These are phyloP conservation scores for Delia radicum DNA, from an alignment of 1,140 invertebrate species.

Conservation along the genomic window DNA sequence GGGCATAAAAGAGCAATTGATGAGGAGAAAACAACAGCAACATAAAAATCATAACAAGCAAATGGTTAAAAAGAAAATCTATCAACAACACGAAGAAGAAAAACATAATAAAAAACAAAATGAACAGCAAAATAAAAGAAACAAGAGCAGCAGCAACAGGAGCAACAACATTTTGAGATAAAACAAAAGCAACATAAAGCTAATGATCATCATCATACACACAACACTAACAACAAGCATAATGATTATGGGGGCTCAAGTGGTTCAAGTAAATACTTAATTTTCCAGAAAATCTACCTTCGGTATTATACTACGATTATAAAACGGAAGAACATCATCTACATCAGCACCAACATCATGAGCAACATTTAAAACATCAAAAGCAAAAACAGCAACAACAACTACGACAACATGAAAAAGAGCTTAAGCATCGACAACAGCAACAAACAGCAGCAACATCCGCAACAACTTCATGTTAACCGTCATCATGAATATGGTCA, in stretches of 20 bases:
- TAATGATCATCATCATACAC: slow-evolving; percentile 8
- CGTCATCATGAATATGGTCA: slow-evolving; percentile 30
- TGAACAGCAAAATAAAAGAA: slow-evolving; percentile 32
- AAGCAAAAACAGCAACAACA: slow-evolving; percentile 42
- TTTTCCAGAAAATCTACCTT: slow-evolving; percentile 52
- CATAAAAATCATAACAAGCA: slow-evolving; percentile 46
- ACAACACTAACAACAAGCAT: slow-evolving; percentile 15
- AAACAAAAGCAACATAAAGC: slow-evolving; percentile 43
- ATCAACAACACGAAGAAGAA: slow-evolving; percentile 38
- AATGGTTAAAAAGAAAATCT: slow-evolving; percentile 44
- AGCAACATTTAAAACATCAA: slow-evolving; percentile 52
- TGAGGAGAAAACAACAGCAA: slow-evolving; percentile 33
- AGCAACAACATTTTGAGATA: slow-evolving; percentile 42
- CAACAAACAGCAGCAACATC: slow-evolving; percentile 15
- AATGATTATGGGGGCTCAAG: slow-evolving; percentile 15
- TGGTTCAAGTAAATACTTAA: slow-evolving; percentile 43
- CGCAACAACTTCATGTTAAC: slow-evolving; percentile 28
- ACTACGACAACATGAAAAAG: slow-evolving; percentile 32
- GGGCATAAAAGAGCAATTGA: neutral
- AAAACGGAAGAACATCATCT: slow-evolving; percentile 53
- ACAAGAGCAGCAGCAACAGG: slow-evolving; percentile 31
- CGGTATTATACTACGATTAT: slow-evolving; percentile 51
- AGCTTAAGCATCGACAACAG: slow-evolving; percentile 30
- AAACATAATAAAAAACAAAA: slow-evolving; percentile 27
- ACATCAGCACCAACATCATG: slow-evolving; percentile 52